Evolutionary conservation across 1,140 invertebrate species (phyloP), one percentile per base, ranked within the genome.

Genomic region (Leptinotarsa defecta): DNA sequence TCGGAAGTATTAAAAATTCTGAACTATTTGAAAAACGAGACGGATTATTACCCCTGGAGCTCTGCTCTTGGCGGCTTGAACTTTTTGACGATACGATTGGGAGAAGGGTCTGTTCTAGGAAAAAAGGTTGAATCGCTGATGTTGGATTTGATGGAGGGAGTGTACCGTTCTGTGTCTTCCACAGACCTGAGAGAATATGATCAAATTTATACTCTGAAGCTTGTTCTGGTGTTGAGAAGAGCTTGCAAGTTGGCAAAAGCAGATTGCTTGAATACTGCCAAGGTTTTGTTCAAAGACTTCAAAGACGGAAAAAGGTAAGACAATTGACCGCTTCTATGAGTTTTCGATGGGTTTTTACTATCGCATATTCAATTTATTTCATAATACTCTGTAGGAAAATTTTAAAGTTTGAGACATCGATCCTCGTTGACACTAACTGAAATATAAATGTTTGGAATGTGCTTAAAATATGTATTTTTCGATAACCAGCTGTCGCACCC

Each of bases 31-130:
- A 83, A 85, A 52, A 84, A 88, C 13, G 92, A 93, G 82, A 88
- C 84, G 4, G 87, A 91, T 64, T 91, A 90, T 71, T 86, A 91
- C 61, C 90, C 92, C 3, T 94, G 92, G 92, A 85, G 85, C 27
- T 84, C 91, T 3, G 91, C 90, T 19, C 4, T 57, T 8, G n/a
- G 15, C 2, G 52, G 52, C 5, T 57, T 57, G 17, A 57, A 86
- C 90, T 87, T 85, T 84, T 78, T 90, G 34, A 84, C 87, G 49
- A 83, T 48, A 19, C 52, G 73, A 43, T 72, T 79, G 65, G 77
- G 75, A 72, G 74, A 76, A 62, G 73, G 34, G 22, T 48, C 69
- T 48, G 69, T 22, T 19, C 13, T 71, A 19, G 48, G 69, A 11
- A 49, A 72, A 17, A 13, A 48, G 57, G 4, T 57, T 19, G 13